A percentile compares a stretch with the other conserved stretches of the same genome.
Conservation (phyloP, 2,888 invertebrate species). For the Aplocera efformata region DNA sequence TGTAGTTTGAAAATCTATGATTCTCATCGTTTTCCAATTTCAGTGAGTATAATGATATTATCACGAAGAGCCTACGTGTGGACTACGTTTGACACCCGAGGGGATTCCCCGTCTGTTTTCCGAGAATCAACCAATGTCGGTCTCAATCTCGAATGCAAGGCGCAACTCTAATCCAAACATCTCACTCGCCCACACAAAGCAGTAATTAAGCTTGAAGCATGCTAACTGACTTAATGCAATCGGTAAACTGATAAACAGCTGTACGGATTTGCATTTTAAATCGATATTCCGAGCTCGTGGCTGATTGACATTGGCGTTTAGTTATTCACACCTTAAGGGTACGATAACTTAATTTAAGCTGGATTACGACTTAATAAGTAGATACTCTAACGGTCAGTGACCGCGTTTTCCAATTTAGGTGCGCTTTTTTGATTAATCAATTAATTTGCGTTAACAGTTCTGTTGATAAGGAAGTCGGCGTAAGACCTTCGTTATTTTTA, state of each 20-base stretch:
- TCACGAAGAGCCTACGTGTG: no score
- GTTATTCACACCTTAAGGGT: constrained; percentile 17
- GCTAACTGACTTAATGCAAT: constrained; percentile 61
- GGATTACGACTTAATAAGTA: constrained; percentile 5
- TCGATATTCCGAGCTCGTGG: constrained; percentile 45
- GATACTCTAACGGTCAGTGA: no score
- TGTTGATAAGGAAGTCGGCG: no score
- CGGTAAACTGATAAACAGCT: constrained; percentile 65
- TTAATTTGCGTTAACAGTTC: no score
- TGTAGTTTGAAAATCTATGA: no score
- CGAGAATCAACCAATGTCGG: neutral
- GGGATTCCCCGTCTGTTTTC: constrained; percentile 2
- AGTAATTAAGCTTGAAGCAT: constrained; percentile 64
- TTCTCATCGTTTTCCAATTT: no score
- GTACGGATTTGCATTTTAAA: constrained; percentile 70
- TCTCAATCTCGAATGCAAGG: constrained; percentile 9
- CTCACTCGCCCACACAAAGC: constrained; percentile 57
- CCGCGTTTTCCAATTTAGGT: no score
- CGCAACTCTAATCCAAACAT: constrained; percentile 30
- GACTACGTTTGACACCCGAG: neutral
- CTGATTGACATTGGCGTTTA: constrained; percentile 38
- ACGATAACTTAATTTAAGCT: constrained; percentile 1
- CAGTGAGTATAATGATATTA: no score
- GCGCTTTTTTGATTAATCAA: no score
- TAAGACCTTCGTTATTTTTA: no score